Base-by-base conservation (phyloP, 35 echinoderm and acorn worm species). In the Apostichopus japonicus region DNA sequence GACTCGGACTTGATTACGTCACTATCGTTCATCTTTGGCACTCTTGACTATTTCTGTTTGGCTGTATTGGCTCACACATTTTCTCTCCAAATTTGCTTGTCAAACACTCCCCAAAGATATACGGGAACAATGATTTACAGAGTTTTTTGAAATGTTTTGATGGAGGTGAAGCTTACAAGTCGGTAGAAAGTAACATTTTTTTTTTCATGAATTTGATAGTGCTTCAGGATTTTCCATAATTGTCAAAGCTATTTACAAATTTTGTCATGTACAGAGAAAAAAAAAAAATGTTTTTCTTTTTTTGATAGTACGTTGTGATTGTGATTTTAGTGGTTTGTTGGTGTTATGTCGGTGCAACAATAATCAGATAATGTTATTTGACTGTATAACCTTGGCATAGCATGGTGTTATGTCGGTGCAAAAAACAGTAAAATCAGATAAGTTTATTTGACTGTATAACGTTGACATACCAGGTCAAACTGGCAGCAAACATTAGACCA, bases 301-400 rank as follows among this genome's bases (percentile, higher is more conserved):
- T 58, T 84, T 84, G 54, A 84, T 84, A 84, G 81, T 84, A 23
- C 27, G 56, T 56, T 57, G 81, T 84, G 54, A 58, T 84, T 58
- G 81, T 84, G 81, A 84, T 75, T 84, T 84, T 84, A 84, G 81
- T 84, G 81, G 81, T 84, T 84, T 84, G 54, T 84, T 57, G 54
- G 81, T 58, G 81, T 84, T 54, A 84, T 23, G 81, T 54, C 54
- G n/a, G 81, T 57, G 54, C 54, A 84, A 55, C 56, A 57, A 57
- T 84, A 58, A 57, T 57, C 6, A 75, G 71, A 75, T 61, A 10
- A 61, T 61, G 5, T 61, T 61, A 61, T 61, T 61, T 61, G 57
- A 61, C 57, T 61, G 57, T 61, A 61, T 61, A 5, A 8, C 8
- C 13, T 61, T 61, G 57, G 57, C 57, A 61, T 13, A 61, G 8